A percentile compares a stretch with the other conserved stretches of the same genome.
Evolutionary conservation across 2,797 vertebrate species (phyloP).

Genomic region (Hafferia zeledoni): DNA sequence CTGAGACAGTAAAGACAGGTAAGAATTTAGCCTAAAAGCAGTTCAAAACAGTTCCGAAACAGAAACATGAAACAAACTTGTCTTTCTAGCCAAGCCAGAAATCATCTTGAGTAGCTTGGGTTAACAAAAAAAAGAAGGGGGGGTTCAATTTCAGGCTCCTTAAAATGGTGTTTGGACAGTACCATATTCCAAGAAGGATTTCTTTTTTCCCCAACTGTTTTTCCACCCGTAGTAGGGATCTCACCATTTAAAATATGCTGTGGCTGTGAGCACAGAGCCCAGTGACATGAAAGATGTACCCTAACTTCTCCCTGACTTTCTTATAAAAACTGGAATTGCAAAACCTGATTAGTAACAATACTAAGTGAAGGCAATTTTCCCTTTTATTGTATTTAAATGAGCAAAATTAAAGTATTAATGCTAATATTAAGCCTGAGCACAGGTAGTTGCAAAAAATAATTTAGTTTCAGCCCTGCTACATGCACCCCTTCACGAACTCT

Average conservation of each 20-base stretch:
- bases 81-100: slow-evolving; percentile 18
- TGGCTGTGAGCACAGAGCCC: not conserved
- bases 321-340: not conserved
- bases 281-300: not conserved
- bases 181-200: not conserved
- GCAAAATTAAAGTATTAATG: not conserved
- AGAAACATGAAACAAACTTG: not conserved
- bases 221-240: not conserved
- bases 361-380: not conserved
- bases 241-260: not conserved
- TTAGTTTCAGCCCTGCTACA: not conserved
- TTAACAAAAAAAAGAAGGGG: not conserved
- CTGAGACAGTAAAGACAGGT: not conserved
- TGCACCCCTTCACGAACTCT: not conserved
- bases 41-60: not conserved
- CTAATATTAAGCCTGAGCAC: not conserved
- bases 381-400: slow-evolving; percentile 27
- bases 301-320: not conserved
- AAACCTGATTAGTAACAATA: slow-evolving; percentile 1
- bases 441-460: not conserved
- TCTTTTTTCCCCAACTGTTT: not conserved
- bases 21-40: not conserved
- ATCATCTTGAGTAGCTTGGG: not conserved
- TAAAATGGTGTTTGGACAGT: not conserved
- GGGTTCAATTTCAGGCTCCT: not conserved